Conservation (phyloP, 1,140 invertebrate genomes). For the Gonioctena quinquepunctata region DNA sequence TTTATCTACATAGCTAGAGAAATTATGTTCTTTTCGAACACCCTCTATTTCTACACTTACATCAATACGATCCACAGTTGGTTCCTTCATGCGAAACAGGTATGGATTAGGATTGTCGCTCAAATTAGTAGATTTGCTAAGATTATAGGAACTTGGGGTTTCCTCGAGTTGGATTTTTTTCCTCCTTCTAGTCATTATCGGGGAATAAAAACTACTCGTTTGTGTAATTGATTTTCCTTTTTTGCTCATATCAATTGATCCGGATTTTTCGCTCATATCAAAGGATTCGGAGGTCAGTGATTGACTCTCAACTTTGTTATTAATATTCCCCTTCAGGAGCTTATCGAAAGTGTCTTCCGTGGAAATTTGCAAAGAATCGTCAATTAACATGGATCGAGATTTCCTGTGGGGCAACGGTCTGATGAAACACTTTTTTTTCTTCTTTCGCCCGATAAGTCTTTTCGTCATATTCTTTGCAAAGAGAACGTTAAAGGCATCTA, state of each 20-base stretch:
- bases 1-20: not conserved
- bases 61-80: not conserved
- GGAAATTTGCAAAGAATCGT: not conserved
- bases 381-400: not conserved
- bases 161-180: not conserved
- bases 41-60: not conserved
- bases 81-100: not conserved
- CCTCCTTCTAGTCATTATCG: not conserved
- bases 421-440: not conserved
- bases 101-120: not conserved
- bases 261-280: not conserved
- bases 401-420: not conserved
- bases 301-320: not conserved
- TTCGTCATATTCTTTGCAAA: slow-evolving; percentile 12
- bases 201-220: not conserved
- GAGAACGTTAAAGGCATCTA: slow-evolving; percentile 4
- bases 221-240: not conserved
- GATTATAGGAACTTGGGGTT: not conserved
- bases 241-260: not conserved
- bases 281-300: not conserved
- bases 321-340: not conserved
- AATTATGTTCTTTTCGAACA: not conserved
- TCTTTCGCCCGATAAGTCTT: not conserved
- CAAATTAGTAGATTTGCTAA: not conserved
- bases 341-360: slow-evolving; percentile 5